Percentiles rank a stretch among this genome's conserved stretches.
Conservation (phyloP, 2,888 invertebrate genomes). For the Drosophila basisetae region DNA sequence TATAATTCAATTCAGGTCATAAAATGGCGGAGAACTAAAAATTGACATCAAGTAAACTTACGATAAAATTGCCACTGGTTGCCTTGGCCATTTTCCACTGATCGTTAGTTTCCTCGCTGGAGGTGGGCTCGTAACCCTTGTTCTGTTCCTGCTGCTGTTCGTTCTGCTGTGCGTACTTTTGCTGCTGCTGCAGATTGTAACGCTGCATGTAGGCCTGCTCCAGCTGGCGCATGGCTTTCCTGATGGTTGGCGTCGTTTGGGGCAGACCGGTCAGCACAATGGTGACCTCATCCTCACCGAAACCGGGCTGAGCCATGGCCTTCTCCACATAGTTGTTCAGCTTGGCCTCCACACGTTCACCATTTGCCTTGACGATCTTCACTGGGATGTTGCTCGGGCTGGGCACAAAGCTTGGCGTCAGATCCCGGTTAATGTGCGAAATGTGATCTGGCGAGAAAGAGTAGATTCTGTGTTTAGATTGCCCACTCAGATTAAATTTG, state of each 20-base stretch:
- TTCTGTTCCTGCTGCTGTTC: constrained; percentile 26
- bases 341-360: constrained; percentile 67
- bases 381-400: constrained; percentile 76
- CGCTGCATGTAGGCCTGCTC: constrained; percentile 78
- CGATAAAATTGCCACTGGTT: constrained; percentile 76
- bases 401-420: constrained; percentile 75
- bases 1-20: neutral
- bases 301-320: constrained; percentile 51
- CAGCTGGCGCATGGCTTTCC: constrained; percentile 75
- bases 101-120: constrained; percentile 64
- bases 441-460: constrained; percentile 58
- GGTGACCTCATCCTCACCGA: constrained; percentile 82
- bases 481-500: no score
- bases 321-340: constrained; percentile 72
- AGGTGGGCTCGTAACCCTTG: constrained; percentile 55
- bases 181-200: constrained; percentile 69
- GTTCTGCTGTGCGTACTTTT: constrained; percentile 58
- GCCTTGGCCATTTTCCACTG: constrained; percentile 59
- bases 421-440: constrained; percentile 61
- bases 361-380: constrained; percentile 70
- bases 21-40: neutral
- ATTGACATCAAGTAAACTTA: constrained; percentile 36
- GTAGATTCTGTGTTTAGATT: neutral
- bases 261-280: constrained; percentile 82
- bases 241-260: constrained; percentile 61